These are phyloP conservation scores for Sphaeramia orbicularis DNA, from an alignment of 2,797 vertebrate species.

Conservation along the genomic window DNA sequence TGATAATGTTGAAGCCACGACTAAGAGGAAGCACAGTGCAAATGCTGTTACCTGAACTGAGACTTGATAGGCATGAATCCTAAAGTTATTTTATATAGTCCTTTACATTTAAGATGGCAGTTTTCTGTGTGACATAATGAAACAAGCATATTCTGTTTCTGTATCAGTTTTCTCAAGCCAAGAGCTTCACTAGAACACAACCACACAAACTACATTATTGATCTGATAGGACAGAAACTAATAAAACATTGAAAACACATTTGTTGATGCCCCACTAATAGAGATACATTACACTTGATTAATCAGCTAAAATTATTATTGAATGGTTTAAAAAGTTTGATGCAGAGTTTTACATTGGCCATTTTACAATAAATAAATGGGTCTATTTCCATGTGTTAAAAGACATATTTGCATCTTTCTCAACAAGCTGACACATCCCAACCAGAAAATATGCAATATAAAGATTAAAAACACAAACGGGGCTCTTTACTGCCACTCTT, in stretches of 20 bases:
- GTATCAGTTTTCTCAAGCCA: too few species aligned
- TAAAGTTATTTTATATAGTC: slow-evolving; percentile 13
- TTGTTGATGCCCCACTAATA: too few species aligned
- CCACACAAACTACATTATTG: background rate
- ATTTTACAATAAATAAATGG: too few species aligned
- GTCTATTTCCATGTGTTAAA: too few species aligned
- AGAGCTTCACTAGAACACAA: background rate
- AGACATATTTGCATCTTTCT: background rate
- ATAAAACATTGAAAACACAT: too few species aligned
- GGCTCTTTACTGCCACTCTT: background rate
- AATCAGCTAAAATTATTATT: too few species aligned
- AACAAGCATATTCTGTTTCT: too few species aligned
- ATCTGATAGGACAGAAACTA: too few species aligned
- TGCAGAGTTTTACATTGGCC: too few species aligned
- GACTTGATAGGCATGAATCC: slow-evolving; percentile 18
- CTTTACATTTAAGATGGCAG: slow-evolving; percentile 10
- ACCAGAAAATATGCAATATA: background rate
- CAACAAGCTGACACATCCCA: background rate
- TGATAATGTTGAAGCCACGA: slow-evolving; percentile 50
- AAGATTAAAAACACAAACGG: background rate
- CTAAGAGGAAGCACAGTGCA: slow-evolving; percentile 27
- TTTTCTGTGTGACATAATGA: background rate
- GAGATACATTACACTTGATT: too few species aligned
- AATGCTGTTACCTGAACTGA: slow-evolving; percentile 28
- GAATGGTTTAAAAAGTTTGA: too few species aligned